Evolutionary conservation across 2,113 vertebrate genomes (phyloP).

Genomic region (Nycticryphes semicollaris): DNA sequence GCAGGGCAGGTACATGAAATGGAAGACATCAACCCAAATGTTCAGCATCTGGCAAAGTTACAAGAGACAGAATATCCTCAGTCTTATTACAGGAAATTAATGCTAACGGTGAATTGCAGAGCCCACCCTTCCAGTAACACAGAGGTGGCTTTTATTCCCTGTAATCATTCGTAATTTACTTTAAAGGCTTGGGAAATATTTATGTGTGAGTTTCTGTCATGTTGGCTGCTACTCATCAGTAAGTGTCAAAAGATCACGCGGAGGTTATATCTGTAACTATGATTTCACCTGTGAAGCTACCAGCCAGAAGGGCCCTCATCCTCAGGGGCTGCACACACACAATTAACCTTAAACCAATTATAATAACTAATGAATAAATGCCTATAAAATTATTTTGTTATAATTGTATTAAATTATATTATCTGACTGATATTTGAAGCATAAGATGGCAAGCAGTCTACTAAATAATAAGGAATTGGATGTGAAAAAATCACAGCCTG

Average conservation of each 20-base stretch:
- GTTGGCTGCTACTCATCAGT: background rate
- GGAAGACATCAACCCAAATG: background rate
- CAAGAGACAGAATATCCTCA: background rate
- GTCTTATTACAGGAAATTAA: background rate
- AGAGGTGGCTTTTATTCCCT: background rate
- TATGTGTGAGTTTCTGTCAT: background rate
- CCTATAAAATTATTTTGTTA: background rate
- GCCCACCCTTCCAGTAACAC: background rate
- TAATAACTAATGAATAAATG: background rate
- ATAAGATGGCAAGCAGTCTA: background rate
- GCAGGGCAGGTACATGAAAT: background rate
- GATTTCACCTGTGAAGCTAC: background rate
- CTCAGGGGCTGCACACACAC: background rate
- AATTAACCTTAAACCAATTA: background rate
- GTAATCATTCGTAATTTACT: background rate
- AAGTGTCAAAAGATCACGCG: background rate
- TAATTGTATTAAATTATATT: background rate
- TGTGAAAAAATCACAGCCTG: background rate
- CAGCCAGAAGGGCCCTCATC: background rate
- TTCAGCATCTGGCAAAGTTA: background rate
- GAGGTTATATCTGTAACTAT: background rate
- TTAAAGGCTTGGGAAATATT: slow-evolving; percentile 23
- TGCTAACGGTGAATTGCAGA: background rate
- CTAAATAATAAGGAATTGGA: background rate
- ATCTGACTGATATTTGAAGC: background rate